Base-by-base conservation (phyloP, 30 jellyfish, hydroid and myxozoan species). In the Aurelia aurita region DNA sequence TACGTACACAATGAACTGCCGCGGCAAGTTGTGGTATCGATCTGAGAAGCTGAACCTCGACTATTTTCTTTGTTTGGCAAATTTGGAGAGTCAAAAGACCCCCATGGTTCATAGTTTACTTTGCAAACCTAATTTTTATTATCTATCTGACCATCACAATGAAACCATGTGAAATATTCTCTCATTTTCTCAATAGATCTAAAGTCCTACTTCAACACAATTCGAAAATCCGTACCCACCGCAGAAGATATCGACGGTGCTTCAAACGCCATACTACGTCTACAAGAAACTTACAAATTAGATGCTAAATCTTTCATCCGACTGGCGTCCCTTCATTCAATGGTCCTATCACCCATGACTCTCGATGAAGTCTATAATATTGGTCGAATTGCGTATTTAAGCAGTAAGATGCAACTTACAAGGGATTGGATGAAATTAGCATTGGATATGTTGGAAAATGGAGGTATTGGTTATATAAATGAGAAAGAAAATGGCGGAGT, bases 201-300 rank as follows among this genome's bases (percentile, higher is more conserved):
- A n/a, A 54, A 12, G 3, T 1, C 44, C 0, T 72, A 71, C 74
- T 4, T 84, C 4, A 34, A 35, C 25, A 62, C 57, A 9, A 84
- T 57, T 19, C 69, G 82, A 19, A 47, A 64, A 11, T 64, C 55
- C 4, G 22, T 73, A 53, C 88, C 94, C 9, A 46, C 81, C 1
- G 18, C 18, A 51, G 87, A 71, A 43, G 98, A 93, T 49, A 20
- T 93, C 19, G 77, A 79, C 18, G 98, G 98, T 28, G 97, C 98
- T 35, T 80, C 96, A 19, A 67, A 34, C 21, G 97, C 97, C 58
- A 84, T 93, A 23, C 28, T 93, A 5, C 89, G 98, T 6, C 87
- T 93, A 28, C 98, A 93, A 69, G 93, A 80, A 12, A 78, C 95
- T 3, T 93, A 93, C 76, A 60, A 87, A n/a, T 19, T 93, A 54